These are phyloP conservation scores for Mythimna lalbum DNA, from an alignment of 2,888 invertebrate species.

Conservation along the genomic window DNA sequence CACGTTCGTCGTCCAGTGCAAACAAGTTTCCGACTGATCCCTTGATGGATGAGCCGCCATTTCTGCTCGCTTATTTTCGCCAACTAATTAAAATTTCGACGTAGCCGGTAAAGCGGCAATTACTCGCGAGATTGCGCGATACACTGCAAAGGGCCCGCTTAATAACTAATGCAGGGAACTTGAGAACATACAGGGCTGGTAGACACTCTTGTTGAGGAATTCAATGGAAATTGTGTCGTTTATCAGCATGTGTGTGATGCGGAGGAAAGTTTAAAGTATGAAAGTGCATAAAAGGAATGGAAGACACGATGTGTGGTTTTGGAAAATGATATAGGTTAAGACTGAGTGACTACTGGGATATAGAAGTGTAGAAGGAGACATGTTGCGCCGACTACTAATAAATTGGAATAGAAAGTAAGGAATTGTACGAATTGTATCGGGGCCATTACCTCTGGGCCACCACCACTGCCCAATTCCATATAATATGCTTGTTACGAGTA, in stretches of 20 bases:
- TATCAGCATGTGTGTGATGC: neutral
- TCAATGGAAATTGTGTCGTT: constrained; percentile 4
- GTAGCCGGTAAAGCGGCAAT: constrained; percentile 71
- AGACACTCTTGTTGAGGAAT: constrained; percentile 42
- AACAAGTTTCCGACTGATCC: constrained; percentile 59
- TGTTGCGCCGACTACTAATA: too few relatives aligned
- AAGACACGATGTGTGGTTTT: neutral
- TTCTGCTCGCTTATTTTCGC: constrained; percentile 58
- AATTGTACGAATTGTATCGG: too few relatives aligned
- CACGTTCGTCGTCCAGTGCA: constrained; percentile 47
- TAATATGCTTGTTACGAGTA: too few relatives aligned
- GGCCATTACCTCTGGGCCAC: too few relatives aligned
- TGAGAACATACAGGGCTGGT: constrained; percentile 55
- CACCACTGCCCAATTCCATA: too few relatives aligned
- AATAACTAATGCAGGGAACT: constrained; percentile 65
- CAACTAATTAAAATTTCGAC: constrained; percentile 78
- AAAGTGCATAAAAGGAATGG: neutral
- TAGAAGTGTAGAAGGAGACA: too few relatives aligned
- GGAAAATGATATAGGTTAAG: too few relatives aligned
- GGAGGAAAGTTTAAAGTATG: neutral
- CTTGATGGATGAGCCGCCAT: constrained; percentile 63
- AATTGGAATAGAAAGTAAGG: too few relatives aligned
- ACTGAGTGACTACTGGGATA: too few relatives aligned
- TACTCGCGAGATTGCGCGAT: constrained; percentile 71
- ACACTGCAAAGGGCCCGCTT: constrained; percentile 65